Conservation (phyloP, 2,113 vertebrate genomes). For the Labeo catla region DNA sequence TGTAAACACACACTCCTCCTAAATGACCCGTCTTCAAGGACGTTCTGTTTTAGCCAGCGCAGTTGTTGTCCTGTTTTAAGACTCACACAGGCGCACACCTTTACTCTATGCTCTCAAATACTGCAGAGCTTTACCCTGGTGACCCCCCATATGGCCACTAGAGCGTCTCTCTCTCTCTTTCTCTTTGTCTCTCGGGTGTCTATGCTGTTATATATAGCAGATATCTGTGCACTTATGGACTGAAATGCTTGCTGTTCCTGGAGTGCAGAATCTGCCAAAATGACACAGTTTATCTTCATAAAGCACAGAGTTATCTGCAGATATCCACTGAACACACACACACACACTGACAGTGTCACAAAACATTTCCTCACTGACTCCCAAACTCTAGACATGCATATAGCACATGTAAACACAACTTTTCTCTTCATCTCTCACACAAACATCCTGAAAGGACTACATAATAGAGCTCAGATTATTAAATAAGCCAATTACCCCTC, state of each 20-base stretch:
- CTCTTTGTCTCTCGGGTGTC: conserved; percentile 14
- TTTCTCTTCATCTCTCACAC: conserved; percentile 1
- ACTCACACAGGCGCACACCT: conserved; percentile 29
- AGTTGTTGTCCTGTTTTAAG: conserved; percentile 23
- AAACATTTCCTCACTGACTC: not conserved
- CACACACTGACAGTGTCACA: not conserved
- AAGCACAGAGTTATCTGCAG: conserved; percentile 28
- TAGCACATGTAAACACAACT: conserved; percentile 34
- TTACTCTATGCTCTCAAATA: conserved; percentile 36
- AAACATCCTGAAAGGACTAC: conserved; percentile 1
- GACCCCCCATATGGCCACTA: conserved; percentile 34
- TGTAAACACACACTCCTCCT: conserved; percentile 33
- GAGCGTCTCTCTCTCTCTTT: conserved; percentile 9
- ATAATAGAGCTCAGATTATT: too few relatives aligned
- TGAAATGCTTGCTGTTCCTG: conserved; percentile 49
- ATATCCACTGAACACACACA: conserved; percentile 12
- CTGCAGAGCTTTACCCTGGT: conserved; percentile 44
- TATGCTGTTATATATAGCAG: conserved; percentile 50
- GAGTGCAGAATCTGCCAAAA: conserved; percentile 53
- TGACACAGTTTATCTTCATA: conserved; percentile 49
- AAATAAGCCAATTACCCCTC: too few relatives aligned
- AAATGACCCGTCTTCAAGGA: conserved; percentile 51
- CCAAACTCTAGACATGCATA: conserved; percentile 9
- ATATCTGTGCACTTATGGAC: conserved; percentile 50
- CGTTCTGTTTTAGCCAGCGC: conserved; percentile 28